phyloP scores from a whole-genome alignment of 64 coral and sea anemone genomes.

The Platygyra sinensis region DNA sequence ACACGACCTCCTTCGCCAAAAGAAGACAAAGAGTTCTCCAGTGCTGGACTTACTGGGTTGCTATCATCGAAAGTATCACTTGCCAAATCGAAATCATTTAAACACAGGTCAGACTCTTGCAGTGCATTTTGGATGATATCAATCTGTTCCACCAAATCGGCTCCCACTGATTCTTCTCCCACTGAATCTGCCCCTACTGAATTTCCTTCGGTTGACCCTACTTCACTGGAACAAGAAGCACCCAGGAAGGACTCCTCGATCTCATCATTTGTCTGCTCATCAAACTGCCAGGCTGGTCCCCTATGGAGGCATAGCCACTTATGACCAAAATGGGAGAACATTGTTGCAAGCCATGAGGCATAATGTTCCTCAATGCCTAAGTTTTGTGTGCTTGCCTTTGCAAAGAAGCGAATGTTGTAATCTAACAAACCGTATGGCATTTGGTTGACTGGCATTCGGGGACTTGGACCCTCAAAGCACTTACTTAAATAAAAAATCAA shows the following conservation, averaged over 20 bases:
- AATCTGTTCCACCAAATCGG: no score
- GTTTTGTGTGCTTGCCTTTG: constrained; percentile 16
- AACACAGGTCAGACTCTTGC: background rate
- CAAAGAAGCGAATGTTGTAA: constrained; percentile 71
- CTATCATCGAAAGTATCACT: background rate
- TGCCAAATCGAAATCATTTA: background rate
- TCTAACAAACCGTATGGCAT: constrained; percentile 78
- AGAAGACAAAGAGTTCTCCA: background rate
- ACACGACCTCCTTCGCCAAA: background rate
- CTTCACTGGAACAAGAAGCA: background rate
- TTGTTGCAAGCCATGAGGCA: constrained; percentile 58
- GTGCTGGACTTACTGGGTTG: background rate
- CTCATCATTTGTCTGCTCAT: background rate
- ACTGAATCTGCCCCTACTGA: no score
- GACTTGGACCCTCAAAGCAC: no score
- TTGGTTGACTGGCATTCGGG: no score
- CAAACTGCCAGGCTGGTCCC: constrained; percentile 83
- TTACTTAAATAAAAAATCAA: no score
- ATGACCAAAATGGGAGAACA: constrained; percentile 81
- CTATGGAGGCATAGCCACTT: constrained; percentile 42
- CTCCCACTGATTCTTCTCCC: no score
- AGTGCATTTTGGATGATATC: constrained; percentile 17
- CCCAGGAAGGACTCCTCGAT: no score
- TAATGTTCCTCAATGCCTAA: constrained; percentile 61
- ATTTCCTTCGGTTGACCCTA: background rate